Conservation (phyloP, 1,140 invertebrate genomes). For the Solenopsis fugax region DNA sequence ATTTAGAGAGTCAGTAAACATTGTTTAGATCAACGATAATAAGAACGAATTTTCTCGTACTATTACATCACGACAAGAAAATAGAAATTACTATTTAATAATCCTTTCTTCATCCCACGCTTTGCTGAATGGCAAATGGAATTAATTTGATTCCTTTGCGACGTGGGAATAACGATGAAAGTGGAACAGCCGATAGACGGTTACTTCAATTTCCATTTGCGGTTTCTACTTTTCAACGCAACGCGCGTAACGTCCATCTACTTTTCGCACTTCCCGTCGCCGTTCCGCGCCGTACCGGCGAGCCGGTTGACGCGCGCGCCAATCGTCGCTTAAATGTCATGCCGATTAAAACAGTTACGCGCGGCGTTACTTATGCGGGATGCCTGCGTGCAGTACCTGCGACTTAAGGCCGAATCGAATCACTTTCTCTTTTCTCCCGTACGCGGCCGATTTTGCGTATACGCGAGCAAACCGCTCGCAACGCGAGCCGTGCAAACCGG, state of each 20-base stretch:
- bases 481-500: conserved; percentile 22
- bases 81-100: conserved; percentile 11
- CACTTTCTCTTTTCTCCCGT: conserved; percentile 61
- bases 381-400: conserved; percentile 34
- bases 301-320: not conserved
- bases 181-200: not conserved
- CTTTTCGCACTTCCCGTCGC: conserved; percentile 25
- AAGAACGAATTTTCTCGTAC: not conserved
- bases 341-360: conserved; percentile 40
- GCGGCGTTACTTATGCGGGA: not conserved
- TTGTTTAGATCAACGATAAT: not conserved
- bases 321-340: conserved; percentile 40
- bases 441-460: conserved; percentile 54
- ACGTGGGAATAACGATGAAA: not conserved
- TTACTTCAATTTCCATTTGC: not conserved
- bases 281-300: not conserved
- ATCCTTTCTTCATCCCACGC: not conserved
- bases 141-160: not conserved
- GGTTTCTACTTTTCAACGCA: conserved; percentile 7
- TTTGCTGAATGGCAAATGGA: not conserved
- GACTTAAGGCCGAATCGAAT: conserved; percentile 48
- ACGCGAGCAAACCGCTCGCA: not conserved
- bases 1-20: too few relatives aligned
- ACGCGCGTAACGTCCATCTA: conserved; percentile 17
- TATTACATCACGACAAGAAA: not conserved